phyloP scores from a whole-genome alignment of 2,113 vertebrate genomes.

The Xenopus tropicalis region DNA sequence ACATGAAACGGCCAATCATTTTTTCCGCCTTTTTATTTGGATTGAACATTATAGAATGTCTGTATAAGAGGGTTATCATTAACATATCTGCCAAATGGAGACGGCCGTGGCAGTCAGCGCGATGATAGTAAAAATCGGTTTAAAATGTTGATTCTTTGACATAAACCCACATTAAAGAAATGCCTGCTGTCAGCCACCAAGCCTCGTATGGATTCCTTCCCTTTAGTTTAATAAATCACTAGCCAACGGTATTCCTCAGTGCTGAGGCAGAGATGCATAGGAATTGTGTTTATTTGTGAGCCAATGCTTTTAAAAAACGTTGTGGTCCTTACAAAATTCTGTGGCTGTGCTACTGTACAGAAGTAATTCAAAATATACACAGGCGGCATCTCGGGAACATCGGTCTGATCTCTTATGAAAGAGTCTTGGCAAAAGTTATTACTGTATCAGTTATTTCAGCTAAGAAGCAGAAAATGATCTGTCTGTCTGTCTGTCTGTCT shows the following conservation, averaged over 20 bases:
- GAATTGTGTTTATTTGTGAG: not conserved
- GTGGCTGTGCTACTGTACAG: not conserved
- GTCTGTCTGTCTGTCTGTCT: no score
- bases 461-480: no score
- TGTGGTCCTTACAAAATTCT: not conserved
- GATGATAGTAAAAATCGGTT: conserved; percentile 12
- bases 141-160: conserved; percentile 24
- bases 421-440: no score
- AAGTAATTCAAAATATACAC: not conserved
- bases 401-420: not conserved
- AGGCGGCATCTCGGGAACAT: not conserved
- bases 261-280: not conserved
- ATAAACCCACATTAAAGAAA: conserved; percentile 33
- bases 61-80: conserved; percentile 16
- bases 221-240: conserved; percentile 4
- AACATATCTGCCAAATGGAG: conserved; percentile 7
- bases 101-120: not conserved
- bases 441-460: no score
- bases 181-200: conserved; percentile 1
- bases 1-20: not conserved
- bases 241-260: no score
- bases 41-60: conserved; percentile 8
- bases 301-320: not conserved
- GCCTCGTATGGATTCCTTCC: conserved; percentile 4
- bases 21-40: not conserved